A percentile compares a stretch with the other conserved stretches of the same genome.
These are phyloP conservation scores for Bubo blakistoni DNA, from an alignment of 2,113 vertebrate genomes.

Conservation along the genomic window DNA sequence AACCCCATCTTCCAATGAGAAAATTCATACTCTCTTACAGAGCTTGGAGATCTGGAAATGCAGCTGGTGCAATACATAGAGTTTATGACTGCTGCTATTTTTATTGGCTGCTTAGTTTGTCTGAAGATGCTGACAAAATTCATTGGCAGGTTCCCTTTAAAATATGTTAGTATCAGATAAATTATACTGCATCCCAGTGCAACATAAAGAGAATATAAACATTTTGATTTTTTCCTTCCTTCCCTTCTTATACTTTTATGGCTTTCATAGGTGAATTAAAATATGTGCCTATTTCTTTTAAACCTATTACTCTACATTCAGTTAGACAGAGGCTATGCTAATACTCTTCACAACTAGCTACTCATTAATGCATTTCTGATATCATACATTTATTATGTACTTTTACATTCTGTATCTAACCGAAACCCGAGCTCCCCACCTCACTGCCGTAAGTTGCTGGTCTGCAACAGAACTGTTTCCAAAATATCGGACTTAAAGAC, in stretches of 20 bases:
- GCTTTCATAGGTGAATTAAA: not conserved
- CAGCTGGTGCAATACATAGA: not conserved
- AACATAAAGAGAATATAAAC: not conserved
- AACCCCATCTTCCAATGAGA: not conserved
- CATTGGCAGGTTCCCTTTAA: not conserved
- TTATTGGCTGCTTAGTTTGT: not conserved
- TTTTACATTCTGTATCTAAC: not conserved
- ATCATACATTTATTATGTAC: not conserved
- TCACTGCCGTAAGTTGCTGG: not conserved
- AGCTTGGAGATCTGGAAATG: not conserved
- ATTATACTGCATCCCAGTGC: not conserved
- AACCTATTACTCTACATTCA: not conserved
- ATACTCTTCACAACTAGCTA: not conserved
- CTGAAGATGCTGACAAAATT: not conserved
- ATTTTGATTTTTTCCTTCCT: not conserved
- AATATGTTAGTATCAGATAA: not conserved
- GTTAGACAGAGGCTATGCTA: not conserved
- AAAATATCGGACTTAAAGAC: not conserved
- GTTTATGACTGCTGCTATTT: not conserved
- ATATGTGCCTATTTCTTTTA: not conserved
- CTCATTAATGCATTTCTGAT: not conserved
- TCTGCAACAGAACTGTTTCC: not conserved
- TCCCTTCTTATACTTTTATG: not conserved
- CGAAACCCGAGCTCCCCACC: not conserved
- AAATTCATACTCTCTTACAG: not conserved